Percentiles rank a stretch among this genome's conserved stretches.
These are phyloP conservation scores for Zaprionus gabonicus DNA, from an alignment of 1,140 invertebrate genomes.

Conservation along the genomic window DNA sequence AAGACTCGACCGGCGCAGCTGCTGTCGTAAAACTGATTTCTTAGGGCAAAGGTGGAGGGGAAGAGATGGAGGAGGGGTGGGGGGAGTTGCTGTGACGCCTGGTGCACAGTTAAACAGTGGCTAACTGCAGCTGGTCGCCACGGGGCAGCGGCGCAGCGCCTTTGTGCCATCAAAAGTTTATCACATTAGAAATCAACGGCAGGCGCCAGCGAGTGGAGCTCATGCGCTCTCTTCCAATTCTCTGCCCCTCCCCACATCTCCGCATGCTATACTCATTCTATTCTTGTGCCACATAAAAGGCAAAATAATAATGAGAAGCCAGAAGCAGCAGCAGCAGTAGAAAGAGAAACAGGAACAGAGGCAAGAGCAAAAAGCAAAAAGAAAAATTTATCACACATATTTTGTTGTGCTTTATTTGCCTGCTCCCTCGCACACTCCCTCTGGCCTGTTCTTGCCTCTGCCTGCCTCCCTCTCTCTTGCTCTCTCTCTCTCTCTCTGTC, in stretches of 20 bases:
- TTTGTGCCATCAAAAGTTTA: conserved; percentile 67
- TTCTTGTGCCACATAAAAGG: conserved; percentile 67
- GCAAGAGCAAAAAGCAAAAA: conserved; percentile 24
- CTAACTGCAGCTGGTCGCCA: conserved; percentile 18
- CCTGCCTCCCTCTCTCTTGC: not conserved
- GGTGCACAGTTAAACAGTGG: conserved; percentile 18
- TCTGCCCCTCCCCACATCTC: not conserved
- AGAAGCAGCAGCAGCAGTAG: conserved; percentile 53
- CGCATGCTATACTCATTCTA: conserved; percentile 17
- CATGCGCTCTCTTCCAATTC: conserved; percentile 1
- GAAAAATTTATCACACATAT: conserved; percentile 50
- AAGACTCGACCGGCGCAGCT: conserved; percentile 50
- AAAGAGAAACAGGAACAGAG: conserved; percentile 37
- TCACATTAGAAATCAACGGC: conserved; percentile 74
- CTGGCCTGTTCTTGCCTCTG: not conserved
- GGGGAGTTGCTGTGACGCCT: not conserved
- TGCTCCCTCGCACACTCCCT: no score
- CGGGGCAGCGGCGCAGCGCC: conserved; percentile 32
- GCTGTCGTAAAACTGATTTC: conserved; percentile 33
- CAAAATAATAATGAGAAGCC: conserved; percentile 79
- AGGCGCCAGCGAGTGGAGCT: conserved; percentile 44
- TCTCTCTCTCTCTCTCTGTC: not conserved
- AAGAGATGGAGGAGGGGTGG: not conserved
- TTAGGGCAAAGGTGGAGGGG: not conserved
- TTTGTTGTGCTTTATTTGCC: conserved; percentile 56